Evolutionary conservation across 1,140 invertebrate genomes (phyloP).

Genomic region (Anastrepha obliqua): DNA sequence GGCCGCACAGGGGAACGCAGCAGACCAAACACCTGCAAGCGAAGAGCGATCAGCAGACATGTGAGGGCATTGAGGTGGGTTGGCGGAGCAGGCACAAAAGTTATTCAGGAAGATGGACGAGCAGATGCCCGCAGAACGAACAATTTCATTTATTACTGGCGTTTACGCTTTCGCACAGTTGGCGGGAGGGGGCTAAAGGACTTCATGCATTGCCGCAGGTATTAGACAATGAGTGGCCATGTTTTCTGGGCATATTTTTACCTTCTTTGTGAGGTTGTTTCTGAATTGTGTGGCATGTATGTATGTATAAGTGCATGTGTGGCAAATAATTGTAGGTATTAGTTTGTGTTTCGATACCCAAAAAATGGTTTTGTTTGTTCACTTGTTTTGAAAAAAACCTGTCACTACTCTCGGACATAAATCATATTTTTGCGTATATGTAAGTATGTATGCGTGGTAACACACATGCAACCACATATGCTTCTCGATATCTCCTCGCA

Average conservation of each 20-base stretch:
- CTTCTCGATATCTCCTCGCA: no score
- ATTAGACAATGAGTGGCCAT: not conserved
- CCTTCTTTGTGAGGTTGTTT: not conserved
- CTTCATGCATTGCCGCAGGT: not conserved
- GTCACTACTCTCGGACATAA: no score
- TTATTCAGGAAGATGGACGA: not conserved
- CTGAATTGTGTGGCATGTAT: not conserved
- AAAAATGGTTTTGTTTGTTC: no score
- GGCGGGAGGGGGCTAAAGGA: not conserved
- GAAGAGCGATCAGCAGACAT: not conserved
- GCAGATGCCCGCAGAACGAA: constrained; percentile 41
- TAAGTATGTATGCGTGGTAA: no score
- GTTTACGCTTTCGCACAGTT: not conserved
- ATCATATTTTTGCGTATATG: no score
- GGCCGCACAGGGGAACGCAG: not conserved
- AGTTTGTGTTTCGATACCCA: no score
- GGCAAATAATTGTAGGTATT: no score
- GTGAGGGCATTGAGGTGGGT: not conserved
- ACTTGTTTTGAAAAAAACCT: no score
- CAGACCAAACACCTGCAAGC: not conserved
- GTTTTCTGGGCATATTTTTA: not conserved
- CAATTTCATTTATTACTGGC: constrained; percentile 39
- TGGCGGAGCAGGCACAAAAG: not conserved
- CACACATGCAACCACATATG: not conserved
- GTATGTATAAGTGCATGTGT: not conserved